phyloP scores from a whole-genome alignment of 2,113 vertebrate species.

The Limanda limanda region DNA sequence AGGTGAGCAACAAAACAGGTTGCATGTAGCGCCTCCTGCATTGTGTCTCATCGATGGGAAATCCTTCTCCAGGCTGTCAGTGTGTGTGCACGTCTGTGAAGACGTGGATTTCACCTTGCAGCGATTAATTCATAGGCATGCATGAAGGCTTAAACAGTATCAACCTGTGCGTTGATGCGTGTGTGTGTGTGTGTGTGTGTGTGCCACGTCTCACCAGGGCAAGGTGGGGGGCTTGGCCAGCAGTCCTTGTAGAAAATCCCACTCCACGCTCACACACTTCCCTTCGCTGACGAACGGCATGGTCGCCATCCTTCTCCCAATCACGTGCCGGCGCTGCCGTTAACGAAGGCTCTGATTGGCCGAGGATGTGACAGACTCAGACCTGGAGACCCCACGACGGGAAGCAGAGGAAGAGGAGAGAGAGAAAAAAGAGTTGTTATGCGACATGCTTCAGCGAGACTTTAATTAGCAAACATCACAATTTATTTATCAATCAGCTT shows the following conservation, averaged over 20 bases:
- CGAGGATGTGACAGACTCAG: slow-evolving; percentile 70
- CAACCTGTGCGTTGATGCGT: slow-evolving; percentile 7
- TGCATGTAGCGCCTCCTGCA: slow-evolving; percentile 45
- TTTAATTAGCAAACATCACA: not conserved
- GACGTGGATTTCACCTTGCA: slow-evolving; percentile 69
- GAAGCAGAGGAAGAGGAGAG: not conserved
- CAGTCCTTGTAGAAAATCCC: slow-evolving; percentile 91
- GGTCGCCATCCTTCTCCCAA: slow-evolving; percentile 85
- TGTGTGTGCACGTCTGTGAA: slow-evolving; percentile 53
- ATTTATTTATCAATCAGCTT: not conserved
- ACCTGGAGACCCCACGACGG: slow-evolving; percentile 50
- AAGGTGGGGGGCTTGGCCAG: slow-evolving; percentile 88
- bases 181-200: slow-evolving; percentile 8
- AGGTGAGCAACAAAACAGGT: slow-evolving; percentile 62
- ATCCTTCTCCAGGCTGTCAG: slow-evolving; percentile 55
- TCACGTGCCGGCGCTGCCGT: slow-evolving; percentile 67
- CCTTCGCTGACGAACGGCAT: slow-evolving; percentile 87
- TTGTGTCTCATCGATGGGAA: slow-evolving; percentile 55
- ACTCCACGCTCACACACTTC: slow-evolving; percentile 88
- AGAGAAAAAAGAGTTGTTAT: not conserved
- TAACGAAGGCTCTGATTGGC: slow-evolving; percentile 79
- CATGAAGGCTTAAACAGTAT: slow-evolving; percentile 68
- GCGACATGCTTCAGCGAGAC: too few relatives aligned
- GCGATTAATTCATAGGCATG: slow-evolving; percentile 76
- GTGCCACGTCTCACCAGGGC: slow-evolving; percentile 85